These are phyloP conservation scores for Deilephila elpenor DNA, from an alignment of 2,888 invertebrate genomes.

Conservation along the genomic window DNA sequence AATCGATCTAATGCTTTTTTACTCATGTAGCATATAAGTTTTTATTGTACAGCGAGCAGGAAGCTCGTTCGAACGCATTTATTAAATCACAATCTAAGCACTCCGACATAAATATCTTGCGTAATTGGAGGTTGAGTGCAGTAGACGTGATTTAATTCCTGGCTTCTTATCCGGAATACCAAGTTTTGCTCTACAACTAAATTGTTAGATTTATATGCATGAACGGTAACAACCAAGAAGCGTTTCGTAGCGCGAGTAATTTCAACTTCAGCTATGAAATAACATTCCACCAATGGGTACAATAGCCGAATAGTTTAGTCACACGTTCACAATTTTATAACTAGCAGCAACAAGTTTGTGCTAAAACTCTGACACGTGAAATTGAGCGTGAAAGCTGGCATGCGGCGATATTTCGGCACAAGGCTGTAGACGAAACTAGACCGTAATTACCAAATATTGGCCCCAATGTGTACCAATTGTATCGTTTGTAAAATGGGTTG, in stretches of 20 bases:
- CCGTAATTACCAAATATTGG: constrained; percentile 51
- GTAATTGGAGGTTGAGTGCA: constrained; percentile 16
- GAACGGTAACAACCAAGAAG: constrained; percentile 36
- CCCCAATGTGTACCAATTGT: constrained; percentile 42
- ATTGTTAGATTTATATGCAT: not conserved
- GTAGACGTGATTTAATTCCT: not conserved
- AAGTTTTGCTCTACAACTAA: constrained; percentile 1
- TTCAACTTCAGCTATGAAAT: constrained; percentile 34
- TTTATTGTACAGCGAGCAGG: constrained; percentile 1
- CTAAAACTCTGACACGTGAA: constrained; percentile 51
- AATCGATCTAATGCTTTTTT: not conserved
- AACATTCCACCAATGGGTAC: not conserved
- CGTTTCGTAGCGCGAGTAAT: constrained; percentile 9
- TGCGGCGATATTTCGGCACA: constrained; percentile 43
- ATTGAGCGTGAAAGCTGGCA: constrained; percentile 54
- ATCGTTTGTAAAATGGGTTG: constrained; percentile 23
- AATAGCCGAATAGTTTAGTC: constrained; percentile 39
- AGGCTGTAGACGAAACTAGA: constrained; percentile 45
- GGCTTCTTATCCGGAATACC: not conserved
- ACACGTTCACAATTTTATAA: constrained; percentile 44
- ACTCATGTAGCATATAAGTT: not conserved
- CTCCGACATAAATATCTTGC: constrained; percentile 19
- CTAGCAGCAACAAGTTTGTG: constrained; percentile 45
- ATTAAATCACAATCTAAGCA: constrained; percentile 15
- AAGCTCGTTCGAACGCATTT: constrained; percentile 14